A percentile compares a stretch with the other conserved stretches of the same genome.
These are phyloP conservation scores for roundworm (Caenorhabditis elegans) DNA, from an alignment of 1,140 invertebrate genomes.

Conservation along the genomic window WBcel235 BX284605.5:2180501-2181000, in stretches of 20 bases:
- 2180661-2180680: neutral
- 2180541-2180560: conserved; percentile 34
- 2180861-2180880: conserved; percentile 48
- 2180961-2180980: conserved; percentile 11
- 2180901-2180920: neutral
- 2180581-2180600: neutral
- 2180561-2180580: conserved; percentile 28
- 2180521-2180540: conserved; percentile 43
- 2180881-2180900: conserved; percentile 33
- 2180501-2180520: neutral
- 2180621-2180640: conserved; percentile 1
- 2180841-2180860: conserved; percentile 21
- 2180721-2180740: neutral
- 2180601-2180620: neutral
- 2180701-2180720: neutral
- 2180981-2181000: conserved; percentile 34
- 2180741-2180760: neutral
- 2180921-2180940: no score
- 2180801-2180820: neutral
- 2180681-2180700: conserved; percentile 6
- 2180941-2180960: neutral
- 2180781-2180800: conserved; percentile 41
- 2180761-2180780: neutral
- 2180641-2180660: neutral
- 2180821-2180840: neutral